Base-by-base conservation (phyloP, 2,888 invertebrate species). In the Endomychus coccineus region DNA sequence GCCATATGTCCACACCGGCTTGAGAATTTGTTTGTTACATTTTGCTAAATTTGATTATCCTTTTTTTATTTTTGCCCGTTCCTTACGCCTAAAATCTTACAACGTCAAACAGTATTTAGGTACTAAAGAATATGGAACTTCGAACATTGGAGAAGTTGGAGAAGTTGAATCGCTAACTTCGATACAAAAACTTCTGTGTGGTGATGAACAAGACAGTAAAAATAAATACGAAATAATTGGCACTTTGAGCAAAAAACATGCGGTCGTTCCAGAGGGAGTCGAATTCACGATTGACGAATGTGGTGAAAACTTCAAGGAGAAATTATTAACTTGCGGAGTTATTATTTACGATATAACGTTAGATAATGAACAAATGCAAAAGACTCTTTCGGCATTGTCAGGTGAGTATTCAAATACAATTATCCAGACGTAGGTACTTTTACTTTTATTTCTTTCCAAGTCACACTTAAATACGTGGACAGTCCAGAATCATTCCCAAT, bases 311-410 rank as follows among this genome's bases (percentile, higher is more conserved):
- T 69, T 73, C 44, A 49, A 73, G 27, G 56, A 66, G 2, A 66
- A 71, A 48, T 63, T 78, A 58, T 55, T 75, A 45, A 70, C 69
- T 9, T 76, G 78, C 56, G 80, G 78, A 36, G 71, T 75, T 34
- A 73, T 83, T 27, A 69, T 83, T 41, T 72, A 77, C 54, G 82
- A 83, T 56, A 74, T 83, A 43, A 77, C 75, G n/a, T n/a, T n/a
- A n/a, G n/a, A n/a, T n/a, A n/a, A n/a, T n/a, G n/a, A n/a, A n/a
- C n/a, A n/a, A n/a, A n/a, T n/a, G n/a, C n/a, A n/a, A n/a, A n/a
- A n/a, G n/a, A n/a, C n/a, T n/a, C n/a, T n/a, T n/a, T n/a, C n/a
- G n/a, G n/a, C n/a, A n/a, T n/a, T n/a, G n/a, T n/a, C n/a, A n/a
- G n/a, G n/a, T n/a, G n/a, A n/a, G n/a, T n/a, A n/a, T n/a, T n/a